Base-by-base conservation (phyloP, 2,113 vertebrate genomes). In the Morone saxatilis region DNA sequence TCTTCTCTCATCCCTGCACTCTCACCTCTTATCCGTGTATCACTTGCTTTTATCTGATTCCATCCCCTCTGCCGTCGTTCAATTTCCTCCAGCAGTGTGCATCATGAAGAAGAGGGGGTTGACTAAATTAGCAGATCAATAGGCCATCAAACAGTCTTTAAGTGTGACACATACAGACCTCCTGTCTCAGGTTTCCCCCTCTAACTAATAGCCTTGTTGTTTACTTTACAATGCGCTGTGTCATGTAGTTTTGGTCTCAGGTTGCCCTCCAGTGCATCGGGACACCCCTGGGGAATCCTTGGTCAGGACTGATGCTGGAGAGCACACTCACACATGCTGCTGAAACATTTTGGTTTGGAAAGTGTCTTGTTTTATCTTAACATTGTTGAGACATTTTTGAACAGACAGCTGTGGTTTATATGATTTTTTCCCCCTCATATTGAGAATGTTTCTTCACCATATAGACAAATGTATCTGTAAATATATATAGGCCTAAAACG, bases 121-220 rank as follows among this genome's bases (percentile, higher is more conserved):
- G 94, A 93, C 95, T 96, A 95, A 97, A 95, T 96, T 90, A 90
- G 93, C 86, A 89, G 96, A 96, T 97, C 96, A 95, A 96, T 96
- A 96, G 91, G 94, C 94, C 95, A 95, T 96, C 94, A 90, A 90
- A 96, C 90, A 76, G 89, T 91, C 95, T 91, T 94, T 76, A 83
- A 94, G 96, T 96, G 95, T 90, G 94, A 94, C 94, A 95, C 85
- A 74, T 71, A 88, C 66, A 79, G 59, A 79, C 80, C 62, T 57
- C 68, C 86, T 89, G 92, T 96, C 96, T 97, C 95, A 60, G 61
- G 84, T 94, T 95, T 93, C 96, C 81, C 89, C 89, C 92, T 93
- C 95, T 97, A 97, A 96, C 95, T 96, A 94, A 95, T 93, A 96
- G 93, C 68, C 91, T 87, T 96, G 96, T 96, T 97, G 96, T 96